Percentiles rank a stretch among this genome's conserved stretches.
Evolutionary conservation across 2,888 invertebrate genomes (phyloP).

Genomic region (Parthenolecanium corni): DNA sequence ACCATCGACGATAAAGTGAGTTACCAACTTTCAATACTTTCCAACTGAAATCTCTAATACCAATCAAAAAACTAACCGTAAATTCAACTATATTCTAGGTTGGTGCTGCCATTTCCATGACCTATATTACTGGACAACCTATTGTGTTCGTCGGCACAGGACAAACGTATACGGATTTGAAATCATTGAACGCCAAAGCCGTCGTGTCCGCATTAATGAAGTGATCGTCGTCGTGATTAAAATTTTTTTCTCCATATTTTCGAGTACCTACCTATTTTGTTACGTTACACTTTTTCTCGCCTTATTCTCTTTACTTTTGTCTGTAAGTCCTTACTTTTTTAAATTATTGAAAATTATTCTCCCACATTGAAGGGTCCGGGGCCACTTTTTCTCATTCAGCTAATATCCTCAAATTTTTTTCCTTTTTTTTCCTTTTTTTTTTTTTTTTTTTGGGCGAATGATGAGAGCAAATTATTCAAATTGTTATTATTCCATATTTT

Average conservation of each 20-base stretch:
- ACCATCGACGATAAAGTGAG: constrained; percentile 94
- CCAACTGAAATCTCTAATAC: not conserved
- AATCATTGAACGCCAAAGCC: constrained; percentile 89
- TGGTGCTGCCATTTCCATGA: constrained; percentile 99
- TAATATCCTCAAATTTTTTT: too few species aligned
- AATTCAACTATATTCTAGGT: constrained; percentile 44
- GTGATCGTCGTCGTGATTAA: constrained; percentile 38
- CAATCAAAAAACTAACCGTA: not conserved
- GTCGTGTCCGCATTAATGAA: constrained; percentile 95
- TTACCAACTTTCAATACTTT: not conserved
- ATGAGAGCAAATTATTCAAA: too few species aligned
- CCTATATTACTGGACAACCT: constrained; percentile 98
- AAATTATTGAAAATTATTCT: too few species aligned
- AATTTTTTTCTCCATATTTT: not conserved
- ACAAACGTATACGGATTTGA: constrained; percentile 96
- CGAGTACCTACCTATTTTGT: not conserved
- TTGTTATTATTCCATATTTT: too few species aligned
- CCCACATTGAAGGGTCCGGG: too few species aligned
- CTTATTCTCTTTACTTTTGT: not conserved
- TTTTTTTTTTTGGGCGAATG: too few species aligned
- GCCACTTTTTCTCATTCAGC: too few species aligned
- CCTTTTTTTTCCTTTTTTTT: too few species aligned
- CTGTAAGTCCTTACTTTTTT: too few species aligned
- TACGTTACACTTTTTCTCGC: not conserved
- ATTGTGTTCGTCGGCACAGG: constrained; percentile 99